Percentiles rank a stretch among this genome's conserved stretches.
These are phyloP conservation scores for Panagrolaimus sp. DNA, from an alignment of 1,140 invertebrate species.

Conservation along the genomic window DNA sequence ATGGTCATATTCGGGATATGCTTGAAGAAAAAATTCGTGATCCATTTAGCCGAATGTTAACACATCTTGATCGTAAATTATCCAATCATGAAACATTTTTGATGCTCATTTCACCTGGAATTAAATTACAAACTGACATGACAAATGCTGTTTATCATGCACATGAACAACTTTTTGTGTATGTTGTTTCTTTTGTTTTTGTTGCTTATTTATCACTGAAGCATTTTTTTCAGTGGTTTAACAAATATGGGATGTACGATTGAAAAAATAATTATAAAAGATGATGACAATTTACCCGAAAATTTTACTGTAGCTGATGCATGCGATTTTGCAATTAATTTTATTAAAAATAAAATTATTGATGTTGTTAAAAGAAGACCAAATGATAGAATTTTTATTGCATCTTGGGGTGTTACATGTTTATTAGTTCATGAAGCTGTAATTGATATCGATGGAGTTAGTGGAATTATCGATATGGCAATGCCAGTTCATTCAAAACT, in stretches of 20 bases:
- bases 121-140: neutral
- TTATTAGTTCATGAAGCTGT: neutral
- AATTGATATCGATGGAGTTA: neutral
- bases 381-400: neutral
- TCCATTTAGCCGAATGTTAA: neutral
- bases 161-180: neutral
- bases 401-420: neutral
- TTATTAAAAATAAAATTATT: neutral
- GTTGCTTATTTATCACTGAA: neutral
- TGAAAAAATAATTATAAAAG: neutral
- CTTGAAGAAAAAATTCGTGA: neutral
- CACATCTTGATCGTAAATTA: neutral
- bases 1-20: neutral
- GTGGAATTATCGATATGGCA: neutral
- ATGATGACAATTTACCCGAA: neutral
- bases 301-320: neutral
- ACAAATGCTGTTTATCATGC: neutral
- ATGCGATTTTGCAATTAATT: neutral
- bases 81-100: neutral
- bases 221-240: neutral
- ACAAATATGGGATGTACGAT: neutral
- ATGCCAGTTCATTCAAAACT: neutral
- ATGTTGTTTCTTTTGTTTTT: neutral
- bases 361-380: neutral
- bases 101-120: neutral